Conservation (phyloP, 2,113 vertebrate species). For the Gallinago undulata region DNA sequence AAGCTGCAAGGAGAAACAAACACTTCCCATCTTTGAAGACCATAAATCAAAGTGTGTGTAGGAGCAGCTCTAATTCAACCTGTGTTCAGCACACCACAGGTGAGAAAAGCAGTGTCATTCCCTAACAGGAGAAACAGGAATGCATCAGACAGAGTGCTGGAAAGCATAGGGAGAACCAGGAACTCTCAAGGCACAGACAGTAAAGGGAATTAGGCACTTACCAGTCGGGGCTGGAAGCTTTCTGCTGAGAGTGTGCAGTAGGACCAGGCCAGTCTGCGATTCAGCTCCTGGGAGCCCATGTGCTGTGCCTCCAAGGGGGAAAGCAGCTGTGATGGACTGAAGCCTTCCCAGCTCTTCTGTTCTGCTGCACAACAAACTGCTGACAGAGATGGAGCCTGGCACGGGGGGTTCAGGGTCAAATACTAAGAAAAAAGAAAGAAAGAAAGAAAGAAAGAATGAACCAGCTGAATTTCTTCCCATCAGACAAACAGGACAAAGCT, state of each 20-base stretch:
- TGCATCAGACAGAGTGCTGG: background rate
- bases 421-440: constrained; percentile 66
- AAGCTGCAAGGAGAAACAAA: background rate
- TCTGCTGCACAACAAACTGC: constrained; percentile 11
- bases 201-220: background rate
- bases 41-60: background rate
- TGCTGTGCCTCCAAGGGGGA: constrained; percentile 55
- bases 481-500: background rate
- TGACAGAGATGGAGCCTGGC: constrained; percentile 65
- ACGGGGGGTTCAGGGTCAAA: constrained; percentile 28
- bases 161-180: background rate
- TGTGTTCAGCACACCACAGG: background rate
- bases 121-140: background rate
- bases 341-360: constrained; percentile 64
- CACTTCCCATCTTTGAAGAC: background rate
- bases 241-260: constrained; percentile 6
- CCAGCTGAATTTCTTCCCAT: background rate
- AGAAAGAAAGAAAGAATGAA: background rate
- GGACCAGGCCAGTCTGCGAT: constrained; percentile 79
- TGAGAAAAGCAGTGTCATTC: background rate
- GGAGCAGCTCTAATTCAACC: background rate
- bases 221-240: constrained; percentile 47
- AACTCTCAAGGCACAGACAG: background rate
- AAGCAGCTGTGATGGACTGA: constrained; percentile 73
- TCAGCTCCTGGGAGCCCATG: constrained; percentile 73